Conservation (phyloP, 1,140 invertebrate species). For the Oncopodura yosiiana region DNA sequence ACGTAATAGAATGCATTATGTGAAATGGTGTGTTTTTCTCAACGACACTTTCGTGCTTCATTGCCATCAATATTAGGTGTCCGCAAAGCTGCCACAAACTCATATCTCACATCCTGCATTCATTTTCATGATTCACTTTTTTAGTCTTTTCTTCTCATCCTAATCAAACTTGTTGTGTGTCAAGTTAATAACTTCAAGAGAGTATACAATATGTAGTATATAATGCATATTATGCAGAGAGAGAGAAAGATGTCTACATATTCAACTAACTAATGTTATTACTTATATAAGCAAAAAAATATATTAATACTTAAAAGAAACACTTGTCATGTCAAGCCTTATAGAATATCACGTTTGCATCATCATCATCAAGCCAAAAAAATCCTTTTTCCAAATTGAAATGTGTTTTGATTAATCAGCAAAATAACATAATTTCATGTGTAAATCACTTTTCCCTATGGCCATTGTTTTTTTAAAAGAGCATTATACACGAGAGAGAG, state of each 20-base stretch:
- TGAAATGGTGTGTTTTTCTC: neutral
- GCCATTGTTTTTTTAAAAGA: too few species aligned
- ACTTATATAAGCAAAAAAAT: too few species aligned
- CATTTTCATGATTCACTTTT: constrained; percentile 12
- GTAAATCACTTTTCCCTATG: constrained; percentile 4
- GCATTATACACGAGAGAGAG: too few species aligned
- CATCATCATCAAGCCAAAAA: neutral
- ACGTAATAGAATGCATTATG: too few species aligned
- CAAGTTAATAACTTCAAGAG: neutral
- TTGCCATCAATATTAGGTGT: constrained; percentile 28
- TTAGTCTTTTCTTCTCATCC: constrained; percentile 3
- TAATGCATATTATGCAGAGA: neutral
- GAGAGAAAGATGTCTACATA: too few species aligned
- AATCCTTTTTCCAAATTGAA: constrained; percentile 8
- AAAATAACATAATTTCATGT: constrained; percentile 9
- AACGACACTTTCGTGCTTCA: constrained; percentile 33
- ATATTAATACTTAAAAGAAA: too few species aligned
- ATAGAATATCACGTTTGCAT: neutral
- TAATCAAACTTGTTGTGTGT: constrained; percentile 15
- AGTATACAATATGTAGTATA: neutral
- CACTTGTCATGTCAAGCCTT: neutral
- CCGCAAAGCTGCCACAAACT: constrained; percentile 11
- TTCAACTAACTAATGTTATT: too few species aligned
- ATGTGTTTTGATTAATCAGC: constrained; percentile 26
- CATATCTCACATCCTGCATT: constrained; percentile 18